These are phyloP conservation scores for Hapalemur alaotrensis DNA, from an alignment of 2,797 vertebrate species.

Conservation along the genomic window DNA sequence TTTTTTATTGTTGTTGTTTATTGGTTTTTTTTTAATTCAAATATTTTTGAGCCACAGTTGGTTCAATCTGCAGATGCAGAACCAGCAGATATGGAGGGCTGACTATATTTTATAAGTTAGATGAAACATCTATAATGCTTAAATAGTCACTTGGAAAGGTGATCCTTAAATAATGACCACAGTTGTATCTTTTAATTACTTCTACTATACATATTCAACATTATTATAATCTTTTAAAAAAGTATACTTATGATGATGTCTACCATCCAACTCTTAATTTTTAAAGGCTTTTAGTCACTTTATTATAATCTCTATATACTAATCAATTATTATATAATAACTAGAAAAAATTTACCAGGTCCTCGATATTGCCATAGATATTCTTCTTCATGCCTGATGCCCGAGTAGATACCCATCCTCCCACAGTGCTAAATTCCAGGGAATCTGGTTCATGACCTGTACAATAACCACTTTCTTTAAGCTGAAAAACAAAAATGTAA, in stretches of 20 bases:
- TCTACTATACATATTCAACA: background rate
- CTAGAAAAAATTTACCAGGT: constrained; percentile 90
- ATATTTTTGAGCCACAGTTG: background rate
- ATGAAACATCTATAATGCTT: constrained; percentile 35
- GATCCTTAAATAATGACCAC: background rate
- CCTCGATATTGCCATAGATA: constrained; percentile 99
- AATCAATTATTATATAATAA: constrained; percentile 48
- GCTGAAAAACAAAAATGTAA: constrained; percentile 85
- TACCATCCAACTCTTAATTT: background rate
- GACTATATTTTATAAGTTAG: background rate
- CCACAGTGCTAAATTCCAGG: constrained; percentile 98
- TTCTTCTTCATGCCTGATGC: constrained; percentile 99
- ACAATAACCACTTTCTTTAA: constrained; percentile 97
- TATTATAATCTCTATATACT: background rate
- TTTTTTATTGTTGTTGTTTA: background rate
- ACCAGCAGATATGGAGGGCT: background rate
- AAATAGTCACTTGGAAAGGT: background rate
- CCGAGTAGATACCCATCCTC: constrained; percentile 98
- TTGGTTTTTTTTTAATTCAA: background rate
- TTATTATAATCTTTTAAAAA: constrained; percentile 22
- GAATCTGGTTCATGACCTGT: constrained; percentile 99
- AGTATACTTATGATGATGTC: background rate
- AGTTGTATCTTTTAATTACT: background rate
- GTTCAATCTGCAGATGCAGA: background rate
- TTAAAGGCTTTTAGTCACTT: constrained; percentile 18